Evolutionary conservation across 2,888 invertebrate genomes (phyloP).

Genomic region (Coremacera marginata): DNA sequence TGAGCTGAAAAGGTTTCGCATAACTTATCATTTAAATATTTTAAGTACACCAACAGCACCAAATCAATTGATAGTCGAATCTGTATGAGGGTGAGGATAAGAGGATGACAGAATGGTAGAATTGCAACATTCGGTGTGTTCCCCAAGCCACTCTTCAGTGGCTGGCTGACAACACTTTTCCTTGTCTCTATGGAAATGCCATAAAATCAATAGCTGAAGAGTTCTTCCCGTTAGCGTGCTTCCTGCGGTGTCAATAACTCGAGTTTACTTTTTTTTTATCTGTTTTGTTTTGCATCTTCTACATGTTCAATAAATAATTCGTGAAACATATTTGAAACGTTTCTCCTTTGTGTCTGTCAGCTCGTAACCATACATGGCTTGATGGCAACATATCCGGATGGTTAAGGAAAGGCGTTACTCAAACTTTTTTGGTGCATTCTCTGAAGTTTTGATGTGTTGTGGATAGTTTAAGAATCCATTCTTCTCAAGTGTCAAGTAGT

Average conservation of each 20-base stretch:
- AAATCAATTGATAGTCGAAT: too few species aligned
- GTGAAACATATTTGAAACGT: background rate
- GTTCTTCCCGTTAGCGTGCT: background rate
- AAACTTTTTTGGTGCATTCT: background rate
- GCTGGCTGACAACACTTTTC: background rate
- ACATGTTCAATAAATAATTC: background rate
- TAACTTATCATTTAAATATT: too few species aligned
- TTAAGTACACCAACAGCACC: too few species aligned
- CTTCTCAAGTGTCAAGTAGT: background rate
- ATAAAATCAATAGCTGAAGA: constrained; percentile 11
- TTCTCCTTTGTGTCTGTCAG: constrained; percentile 9
- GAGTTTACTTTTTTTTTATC: background rate
- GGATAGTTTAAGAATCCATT: background rate
- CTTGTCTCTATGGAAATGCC: background rate
- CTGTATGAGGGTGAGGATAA: too few species aligned
- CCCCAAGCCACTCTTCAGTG: background rate
- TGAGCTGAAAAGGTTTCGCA: constrained; percentile 5
- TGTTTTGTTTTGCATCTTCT: background rate
- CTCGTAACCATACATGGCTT: background rate
- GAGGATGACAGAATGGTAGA: too few species aligned
- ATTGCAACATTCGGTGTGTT: background rate
- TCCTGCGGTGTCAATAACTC: constrained; percentile 18
- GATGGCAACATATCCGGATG: background rate
- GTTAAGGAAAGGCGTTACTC: background rate
- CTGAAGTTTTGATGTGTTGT: background rate